Evolutionary conservation across 2,113 vertebrate genomes (phyloP), one percentile per base, ranked within the genome.

Genomic region (Xiphias gladius): DNA sequence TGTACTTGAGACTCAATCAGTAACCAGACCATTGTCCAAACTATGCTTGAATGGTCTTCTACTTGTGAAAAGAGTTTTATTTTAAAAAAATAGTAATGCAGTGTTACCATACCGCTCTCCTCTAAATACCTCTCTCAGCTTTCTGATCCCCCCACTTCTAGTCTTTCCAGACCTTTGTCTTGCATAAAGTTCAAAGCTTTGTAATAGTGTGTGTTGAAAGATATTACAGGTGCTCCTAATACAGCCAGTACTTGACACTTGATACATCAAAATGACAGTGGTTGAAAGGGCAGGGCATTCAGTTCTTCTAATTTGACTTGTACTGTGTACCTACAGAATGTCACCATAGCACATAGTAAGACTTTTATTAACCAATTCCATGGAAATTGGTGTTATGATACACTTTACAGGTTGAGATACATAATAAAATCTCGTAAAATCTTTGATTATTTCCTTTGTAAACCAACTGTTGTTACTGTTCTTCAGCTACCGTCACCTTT

Each of bases 251-350:
- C 16, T 62, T 83, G 79, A 80, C 84, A 78, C 73, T 80, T 84
- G 84, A 87, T 82, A 74, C 65, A 86, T 87, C 73, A 43, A 88
- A 73, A 88, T 84, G 46, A 76, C 79, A 43, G 79, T 39, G 64
- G 75, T 69, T 88, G 13, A 91, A 91, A 88, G 88, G 78, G 71
- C 73, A 80, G 19, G 82, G 67, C 81, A 80, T 85, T 85, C 70
- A 73, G 32, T 78, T 79, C 50, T 48, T 43, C 66, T 81, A 87
- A 84, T 84, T 82, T 59, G 79, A 71, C 66, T 35, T 57, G 52
- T 75, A 43, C 71, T 58, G 74, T 76, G 78, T 57, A 66, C 74
- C 55, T 68, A 64, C 39, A 67, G 54, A 88, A 85, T 88, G 81
- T 85, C 80, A 85, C 57, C n/a, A 55, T 28, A 75, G 54, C 67